Conservation (phyloP, 2,797 vertebrate genomes). For the Carcharodon carcharias region DNA sequence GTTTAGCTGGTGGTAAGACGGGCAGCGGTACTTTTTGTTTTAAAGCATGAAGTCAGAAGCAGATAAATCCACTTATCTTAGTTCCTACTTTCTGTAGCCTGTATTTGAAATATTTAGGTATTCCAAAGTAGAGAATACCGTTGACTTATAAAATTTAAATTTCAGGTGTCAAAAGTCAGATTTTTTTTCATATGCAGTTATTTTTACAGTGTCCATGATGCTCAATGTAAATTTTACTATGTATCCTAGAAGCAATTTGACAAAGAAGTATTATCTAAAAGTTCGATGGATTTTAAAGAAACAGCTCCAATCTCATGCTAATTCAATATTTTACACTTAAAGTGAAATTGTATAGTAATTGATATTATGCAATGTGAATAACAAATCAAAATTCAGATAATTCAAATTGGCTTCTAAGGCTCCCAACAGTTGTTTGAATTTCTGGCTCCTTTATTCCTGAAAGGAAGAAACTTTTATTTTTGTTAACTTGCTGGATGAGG, state of each 20-base stretch:
- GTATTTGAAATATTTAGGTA: background rate
- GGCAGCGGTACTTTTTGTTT: background rate
- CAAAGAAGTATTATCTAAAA: background rate
- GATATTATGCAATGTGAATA: background rate
- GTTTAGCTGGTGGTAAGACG: background rate
- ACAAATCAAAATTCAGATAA: background rate
- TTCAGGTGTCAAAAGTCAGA: background rate
- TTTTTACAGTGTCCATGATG: background rate
- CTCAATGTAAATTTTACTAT: background rate
- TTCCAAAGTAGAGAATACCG: background rate
- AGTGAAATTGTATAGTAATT: background rate
- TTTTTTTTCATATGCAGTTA: background rate
- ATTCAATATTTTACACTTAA: background rate
- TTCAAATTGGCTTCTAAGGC: background rate
- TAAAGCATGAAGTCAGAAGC: background rate
- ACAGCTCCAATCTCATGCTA: background rate
- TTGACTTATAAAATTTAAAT: background rate
- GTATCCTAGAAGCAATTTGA: background rate
- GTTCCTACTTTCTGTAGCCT: background rate
- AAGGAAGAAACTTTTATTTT: background rate
- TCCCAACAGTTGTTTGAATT: background rate
- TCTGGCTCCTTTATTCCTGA: background rate
- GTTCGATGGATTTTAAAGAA: background rate
- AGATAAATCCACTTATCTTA: background rate
- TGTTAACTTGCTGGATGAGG: background rate